Percentiles rank a stretch among this genome's conserved stretches.
These are phyloP conservation scores for Nasua narica DNA, from an alignment of 2,797 vertebrate species.

Conservation along the genomic window DNA sequence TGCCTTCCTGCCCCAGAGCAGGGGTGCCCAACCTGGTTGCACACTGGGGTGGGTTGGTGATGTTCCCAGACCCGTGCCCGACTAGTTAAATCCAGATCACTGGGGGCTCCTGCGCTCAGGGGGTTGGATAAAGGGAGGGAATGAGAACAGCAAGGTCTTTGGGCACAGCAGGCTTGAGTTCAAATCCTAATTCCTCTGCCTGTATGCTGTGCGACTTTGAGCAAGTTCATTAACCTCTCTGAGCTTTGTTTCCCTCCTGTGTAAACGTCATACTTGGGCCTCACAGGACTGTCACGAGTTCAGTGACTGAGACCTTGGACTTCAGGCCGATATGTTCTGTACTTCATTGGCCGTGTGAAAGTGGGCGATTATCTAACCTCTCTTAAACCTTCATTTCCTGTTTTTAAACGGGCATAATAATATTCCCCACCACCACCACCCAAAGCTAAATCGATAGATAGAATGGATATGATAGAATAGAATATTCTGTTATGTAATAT, in stretches of 20 bases:
- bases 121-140: neutral
- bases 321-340: neutral
- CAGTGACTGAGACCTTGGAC: neutral
- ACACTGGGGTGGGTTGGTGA: neutral
- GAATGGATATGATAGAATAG: neutral
- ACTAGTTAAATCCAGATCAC: neutral
- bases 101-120: neutral
- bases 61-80: neutral
- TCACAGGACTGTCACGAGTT: neutral
- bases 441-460: neutral
- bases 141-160: neutral
- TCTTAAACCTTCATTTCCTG: neutral
- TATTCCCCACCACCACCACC: neutral
- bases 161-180: neutral
- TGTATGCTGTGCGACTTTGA: neutral
- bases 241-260: neutral
- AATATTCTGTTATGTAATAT: neutral
- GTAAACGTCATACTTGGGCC: neutral
- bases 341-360: neutral
- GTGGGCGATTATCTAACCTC: neutral
- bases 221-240: neutral
- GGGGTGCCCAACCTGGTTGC: neutral
- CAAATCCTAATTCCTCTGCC: neutral
- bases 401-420: neutral
- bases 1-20: neutral